Base-by-base conservation (phyloP, 1,140 invertebrate genomes). In the Chrysomallon squamiferum region DNA sequence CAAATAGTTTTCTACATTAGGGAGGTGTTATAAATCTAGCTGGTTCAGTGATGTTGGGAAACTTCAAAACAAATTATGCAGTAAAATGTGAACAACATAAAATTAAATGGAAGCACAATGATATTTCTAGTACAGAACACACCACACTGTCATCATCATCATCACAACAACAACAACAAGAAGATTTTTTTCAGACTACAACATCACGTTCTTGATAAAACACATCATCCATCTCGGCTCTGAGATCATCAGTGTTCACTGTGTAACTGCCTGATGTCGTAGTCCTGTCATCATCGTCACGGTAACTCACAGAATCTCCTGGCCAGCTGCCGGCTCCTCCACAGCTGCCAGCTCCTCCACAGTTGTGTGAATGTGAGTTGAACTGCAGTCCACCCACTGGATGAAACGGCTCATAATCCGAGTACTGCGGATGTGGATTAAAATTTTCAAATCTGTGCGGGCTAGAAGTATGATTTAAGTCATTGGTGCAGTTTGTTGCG, bases 241-340 rank as follows among this genome's bases (percentile, higher is more conserved):
- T 64, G 27, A 79, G 62, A 20, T 79, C 77, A 2, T 79, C 75
- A 3, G 70, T 70, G 64, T 80, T 80, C 18, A 82, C 69, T 7
- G 72, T 77, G 50, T 80, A 82, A 65, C 80, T 82, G 20, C 80
- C 80, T 1, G 80, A 82, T 9, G 76, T 78, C n/a, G 76, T 80
- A 11, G 78, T 81, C 22, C 67, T 69, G 27, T 70, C 70, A 52
- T 79, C 79, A 54, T 81, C 79, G 33, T 81, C 77, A 27, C 50
- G 50, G 25, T 27, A 54, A 54, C 50, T 54, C 50, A 54, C 25
- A 15, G 50, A 54, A 54, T 54, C 50, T 0, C 18, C 50, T 30
- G 13, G 50, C 50, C 50, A 54, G 13, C 50, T 54, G 18, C 25
- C 50, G 15, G 15, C 29, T 7, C 35, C 35, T 7, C 35, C 35